Evolutionary conservation across 2,888 invertebrate species (phyloP).

Genomic region (Kryphioiulus occultus): DNA sequence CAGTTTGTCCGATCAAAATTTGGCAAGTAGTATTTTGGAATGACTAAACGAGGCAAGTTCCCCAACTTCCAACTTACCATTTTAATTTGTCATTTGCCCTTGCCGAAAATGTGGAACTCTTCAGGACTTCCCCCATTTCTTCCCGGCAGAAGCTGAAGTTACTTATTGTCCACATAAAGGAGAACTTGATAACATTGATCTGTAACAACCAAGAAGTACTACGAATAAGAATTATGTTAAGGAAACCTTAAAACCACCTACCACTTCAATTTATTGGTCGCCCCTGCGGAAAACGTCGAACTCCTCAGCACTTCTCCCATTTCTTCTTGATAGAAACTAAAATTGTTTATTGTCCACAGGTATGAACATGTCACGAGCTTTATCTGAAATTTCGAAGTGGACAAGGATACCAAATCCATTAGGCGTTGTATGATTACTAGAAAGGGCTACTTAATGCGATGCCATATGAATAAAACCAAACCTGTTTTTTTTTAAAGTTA

Average conservation of each 20-base stretch:
- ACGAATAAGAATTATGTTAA: neutral
- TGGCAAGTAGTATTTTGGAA: neutral
- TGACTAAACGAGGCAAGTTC: neutral
- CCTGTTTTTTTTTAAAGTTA: neutral
- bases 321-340: slow-evolving; percentile 99
- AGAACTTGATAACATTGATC: slow-evolving; percentile 99
- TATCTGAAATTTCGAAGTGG: slow-evolving; percentile 72
- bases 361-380: slow-evolving; percentile 99
- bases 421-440: neutral
- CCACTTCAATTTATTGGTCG: slow-evolving; percentile 99
- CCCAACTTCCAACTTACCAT: slow-evolving; percentile 72
- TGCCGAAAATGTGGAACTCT: slow-evolving; percentile 99
- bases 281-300: slow-evolving; percentile 98
- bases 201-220: slow-evolving; percentile 64
- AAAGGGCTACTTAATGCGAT: neutral
- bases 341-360: slow-evolving; percentile 99
- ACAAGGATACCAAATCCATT: neutral
- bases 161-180: slow-evolving; percentile 99
- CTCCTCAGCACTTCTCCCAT: slow-evolving; percentile 99
- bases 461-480: neutral
- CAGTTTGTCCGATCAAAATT: neutral
- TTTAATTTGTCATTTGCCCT: slow-evolving; percentile 99
- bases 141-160: slow-evolving; percentile 99
- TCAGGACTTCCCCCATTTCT: slow-evolving; percentile 99
- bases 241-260: slow-evolving; percentile 61